These are phyloP conservation scores for Ophiothrix spiculata DNA, from an alignment of 35 echinoderm and acorn worm genomes.

Conservation along the genomic window DNA sequence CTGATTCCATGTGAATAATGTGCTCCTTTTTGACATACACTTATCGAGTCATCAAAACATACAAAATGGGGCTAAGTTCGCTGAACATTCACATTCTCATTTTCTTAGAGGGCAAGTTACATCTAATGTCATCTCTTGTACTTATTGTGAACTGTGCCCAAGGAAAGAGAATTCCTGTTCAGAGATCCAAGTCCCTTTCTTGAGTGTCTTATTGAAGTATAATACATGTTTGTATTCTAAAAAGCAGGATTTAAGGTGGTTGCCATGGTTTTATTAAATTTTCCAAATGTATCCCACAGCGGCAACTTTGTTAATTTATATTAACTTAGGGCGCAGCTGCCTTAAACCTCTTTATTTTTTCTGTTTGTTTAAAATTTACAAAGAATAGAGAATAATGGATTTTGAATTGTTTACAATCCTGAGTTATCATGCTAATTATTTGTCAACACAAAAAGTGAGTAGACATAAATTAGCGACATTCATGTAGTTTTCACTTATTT, in stretches of 20 bases:
- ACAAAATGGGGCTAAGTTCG: neutral
- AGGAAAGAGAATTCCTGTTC: neutral
- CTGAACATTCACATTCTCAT: neutral
- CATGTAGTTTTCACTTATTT: constrained; percentile 4
- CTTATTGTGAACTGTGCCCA: neutral
- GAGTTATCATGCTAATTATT: no score
- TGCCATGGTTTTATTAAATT: neutral
- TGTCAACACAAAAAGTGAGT: neutral
- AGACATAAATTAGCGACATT: neutral
- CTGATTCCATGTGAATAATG: neutral
- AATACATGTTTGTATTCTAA: neutral
- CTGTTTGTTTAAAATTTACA: neutral
- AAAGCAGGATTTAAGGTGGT: constrained; percentile 2
- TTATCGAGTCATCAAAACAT: neutral
- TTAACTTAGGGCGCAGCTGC: neutral
- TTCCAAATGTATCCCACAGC: neutral
- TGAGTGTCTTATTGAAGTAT: constrained; percentile 1
- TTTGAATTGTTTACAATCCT: neutral
- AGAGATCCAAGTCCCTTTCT: neutral
- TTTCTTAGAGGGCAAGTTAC: no score
- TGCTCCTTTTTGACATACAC: neutral
- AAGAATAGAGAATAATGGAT: neutral
- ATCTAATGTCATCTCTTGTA: no score
- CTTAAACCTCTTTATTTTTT: constrained; percentile 1
- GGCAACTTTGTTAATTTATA: neutral